Conservation (phyloP, 2,888 invertebrate species). For the Drosophila meridionalis region DNA sequence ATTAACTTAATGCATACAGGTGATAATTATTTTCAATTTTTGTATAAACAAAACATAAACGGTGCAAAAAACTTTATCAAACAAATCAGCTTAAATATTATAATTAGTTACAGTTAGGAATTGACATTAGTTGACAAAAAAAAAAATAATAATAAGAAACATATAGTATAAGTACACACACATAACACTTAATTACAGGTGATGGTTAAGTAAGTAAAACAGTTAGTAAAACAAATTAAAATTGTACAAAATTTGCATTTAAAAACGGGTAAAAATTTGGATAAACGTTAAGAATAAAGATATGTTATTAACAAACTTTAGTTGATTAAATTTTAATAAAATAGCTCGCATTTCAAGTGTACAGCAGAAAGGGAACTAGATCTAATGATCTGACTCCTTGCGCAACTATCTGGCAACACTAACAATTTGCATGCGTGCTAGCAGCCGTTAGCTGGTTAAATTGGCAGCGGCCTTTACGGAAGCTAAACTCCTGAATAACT, state of each 20-base stretch:
- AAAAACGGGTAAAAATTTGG: not conserved
- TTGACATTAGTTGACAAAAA: constrained; percentile 28
- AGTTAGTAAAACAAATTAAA: constrained; percentile 47
- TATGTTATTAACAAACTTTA: constrained; percentile 22
- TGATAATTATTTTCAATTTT: constrained; percentile 16
- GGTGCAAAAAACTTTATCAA: constrained; percentile 82
- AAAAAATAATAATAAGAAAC: not conserved
- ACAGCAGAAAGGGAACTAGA: constrained; percentile 7
- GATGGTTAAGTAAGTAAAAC: constrained; percentile 27
- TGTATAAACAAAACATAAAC: constrained; percentile 52
- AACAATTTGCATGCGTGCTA: constrained; percentile 5
- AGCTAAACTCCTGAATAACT: not conserved
- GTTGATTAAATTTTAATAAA: not conserved
- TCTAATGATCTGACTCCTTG: not conserved
- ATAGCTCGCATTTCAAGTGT: constrained; percentile 48
- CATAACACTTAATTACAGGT: constrained; percentile 48
- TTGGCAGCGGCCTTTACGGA: not conserved
- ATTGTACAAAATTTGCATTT: constrained; percentile 20
- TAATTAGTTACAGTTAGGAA: constrained; percentile 67
- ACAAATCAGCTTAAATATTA: constrained; percentile 38
- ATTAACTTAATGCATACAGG: constrained; percentile 41
- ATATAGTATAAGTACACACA: constrained; percentile 39
- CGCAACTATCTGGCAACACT: constrained; percentile 5
- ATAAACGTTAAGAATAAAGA: not conserved
- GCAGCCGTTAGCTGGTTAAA: too few species aligned